Base-by-base conservation (phyloP, 2,888 invertebrate species). In the Sturmia bella region DNA sequence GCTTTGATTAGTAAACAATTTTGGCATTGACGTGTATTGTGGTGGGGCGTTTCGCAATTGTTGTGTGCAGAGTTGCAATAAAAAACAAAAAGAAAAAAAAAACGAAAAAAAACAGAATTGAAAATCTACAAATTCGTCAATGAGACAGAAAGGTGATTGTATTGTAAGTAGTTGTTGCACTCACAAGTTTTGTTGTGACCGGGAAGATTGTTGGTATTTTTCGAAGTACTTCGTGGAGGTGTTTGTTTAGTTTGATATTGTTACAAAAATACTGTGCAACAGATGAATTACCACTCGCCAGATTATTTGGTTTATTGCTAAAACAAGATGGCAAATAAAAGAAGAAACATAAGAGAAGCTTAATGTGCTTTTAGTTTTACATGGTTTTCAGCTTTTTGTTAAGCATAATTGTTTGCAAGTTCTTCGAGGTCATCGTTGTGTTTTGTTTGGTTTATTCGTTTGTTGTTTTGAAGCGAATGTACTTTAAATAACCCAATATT, bases 21-120 rank as follows among this genome's bases (percentile, higher is more conserved):
- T 82, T 84, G 84, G 85, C 85, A 85, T 85, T 85, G 85, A 84
- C 63, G 84, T 52, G 43, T 81, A 83, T 84, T 83, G 73, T 76
- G 70, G 85, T 73, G 77, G 85, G 85, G 85, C 84, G 85, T 84
- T 84, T 74, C 76, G 70, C 52, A 77, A 84, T n/a, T n/a, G 61
- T 69, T 69, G 37, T 41, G 57, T 39, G 19, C 43, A 69, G 39
- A 68, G 15, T 39, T 52, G 54, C 11, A 54, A 52, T 66, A 59
- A 32, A 17, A 39, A 64, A 37, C 11, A 56, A 56, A 15, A 54
- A 48, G 56, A 66, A 39, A 41, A 21, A 70, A 41, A 32, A 64
- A 76, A 56, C 15, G 24, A 59, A 27, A 59, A 12, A 78, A 70
- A 61, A 11, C 27, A 13, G 48, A 37, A 74, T 43, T 32, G 15